Evolutionary conservation across 2,888 invertebrate genomes (phyloP).

Genomic region (Napeogenes inachia): DNA sequence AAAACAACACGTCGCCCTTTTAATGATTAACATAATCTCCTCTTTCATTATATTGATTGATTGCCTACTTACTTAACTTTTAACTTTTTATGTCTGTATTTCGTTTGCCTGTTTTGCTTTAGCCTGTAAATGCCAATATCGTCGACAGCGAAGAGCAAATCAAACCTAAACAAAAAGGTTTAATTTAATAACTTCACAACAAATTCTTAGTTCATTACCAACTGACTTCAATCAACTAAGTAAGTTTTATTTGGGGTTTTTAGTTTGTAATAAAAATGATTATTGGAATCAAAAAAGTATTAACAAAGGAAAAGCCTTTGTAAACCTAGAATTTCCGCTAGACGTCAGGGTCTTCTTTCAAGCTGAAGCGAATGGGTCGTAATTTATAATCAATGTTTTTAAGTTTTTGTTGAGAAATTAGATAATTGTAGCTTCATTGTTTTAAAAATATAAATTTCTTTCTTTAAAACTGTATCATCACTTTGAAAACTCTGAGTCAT

Average conservation of each 20-base stretch:
- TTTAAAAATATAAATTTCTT: not conserved
- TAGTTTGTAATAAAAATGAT: not conserved
- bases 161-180: slow-evolving; percentile 22
- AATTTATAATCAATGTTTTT: not conserved
- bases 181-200: slow-evolving; percentile 10
- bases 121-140: slow-evolving; percentile 9
- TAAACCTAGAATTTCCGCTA: not conserved
- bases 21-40: too few species aligned
- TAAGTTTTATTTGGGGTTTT: not conserved
- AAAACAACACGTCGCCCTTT: too few species aligned
- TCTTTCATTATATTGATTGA: too few species aligned
- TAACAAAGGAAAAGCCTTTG: slow-evolving; percentile 4
- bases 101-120: slow-evolving; percentile 7
- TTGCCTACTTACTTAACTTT: too few species aligned
- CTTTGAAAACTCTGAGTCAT: slow-evolving; percentile 1
- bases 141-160: slow-evolving; percentile 13
- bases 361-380: not conserved
- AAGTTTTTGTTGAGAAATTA: too few species aligned
- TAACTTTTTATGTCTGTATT: not conserved
- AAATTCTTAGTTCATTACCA: slow-evolving; percentile 3
- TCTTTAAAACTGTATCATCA: not conserved
- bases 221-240: not conserved
- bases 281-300: not conserved
- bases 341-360: slow-evolving; percentile 2
- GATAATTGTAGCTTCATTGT: not conserved